Evolutionary conservation across 2,888 invertebrate genomes (phyloP), one percentile per base, ranked within the genome.

Genomic region (Noctua janthe): DNA sequence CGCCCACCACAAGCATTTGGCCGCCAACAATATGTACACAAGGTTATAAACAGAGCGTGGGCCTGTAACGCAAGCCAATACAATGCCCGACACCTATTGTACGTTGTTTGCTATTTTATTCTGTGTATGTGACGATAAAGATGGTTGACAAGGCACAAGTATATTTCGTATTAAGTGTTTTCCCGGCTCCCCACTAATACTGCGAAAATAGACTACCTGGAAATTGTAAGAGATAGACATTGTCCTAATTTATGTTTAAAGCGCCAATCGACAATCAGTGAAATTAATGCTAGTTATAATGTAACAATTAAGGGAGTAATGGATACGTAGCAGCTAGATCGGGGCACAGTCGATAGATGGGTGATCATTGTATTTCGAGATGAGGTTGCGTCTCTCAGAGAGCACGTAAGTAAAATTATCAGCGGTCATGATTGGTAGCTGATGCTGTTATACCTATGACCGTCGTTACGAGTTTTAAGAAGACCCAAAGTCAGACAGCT

Each of bases 21-120:
- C 94, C 94, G 95, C 94, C 94, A 95, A 92, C 91, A 92, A 88
- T 89, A 89, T 88, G 85, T 87, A 92, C 94, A 95, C 96, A 96
- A 96, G 96, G 96, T 95, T 95, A 94, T 91, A 88, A 91, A 87
- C 89, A 87, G 89, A 91, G 94, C 94, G 95, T 95, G 94, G 95
- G 95, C 90, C 90, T 90, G 91, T 87, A 91, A 90, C 91, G 90
- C 90, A 92, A 91, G 94, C 93, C 92, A 94, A 93, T 92, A 92
- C 89, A 87, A 91, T 89, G 86, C 86, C 87, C 83, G 85, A 87
- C 87, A 91, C 88, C 87, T 85, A 85, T 88, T 89, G 79, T 85
- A 83, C 75, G 78, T 71, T 74, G 84, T 84, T 84, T 82, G 81
- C 79, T 81, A 78, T 76, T 88, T 79, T 82, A 72, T 79, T 78